These are phyloP conservation scores for Microcebus ravelobensis DNA, from an alignment of 2,113 vertebrate genomes.

Conservation along the genomic window DNA sequence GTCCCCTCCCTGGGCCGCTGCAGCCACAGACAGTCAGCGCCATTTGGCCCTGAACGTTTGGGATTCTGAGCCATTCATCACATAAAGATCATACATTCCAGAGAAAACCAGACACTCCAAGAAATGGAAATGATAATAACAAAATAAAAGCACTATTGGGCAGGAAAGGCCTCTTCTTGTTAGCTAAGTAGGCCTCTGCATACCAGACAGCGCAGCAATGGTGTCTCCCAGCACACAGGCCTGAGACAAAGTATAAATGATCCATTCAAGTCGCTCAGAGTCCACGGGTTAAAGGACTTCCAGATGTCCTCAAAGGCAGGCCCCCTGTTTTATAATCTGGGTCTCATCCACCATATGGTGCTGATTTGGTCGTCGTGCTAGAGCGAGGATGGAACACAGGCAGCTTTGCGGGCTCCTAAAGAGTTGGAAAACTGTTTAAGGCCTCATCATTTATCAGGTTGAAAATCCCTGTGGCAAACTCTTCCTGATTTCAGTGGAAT, in stretches of 20 bases:
- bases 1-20: not conserved
- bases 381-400: constrained; percentile 29
- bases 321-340: constrained; percentile 30
- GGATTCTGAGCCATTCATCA: not conserved
- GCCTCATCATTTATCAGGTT: constrained; percentile 50
- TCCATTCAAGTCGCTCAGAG: constrained; percentile 41
- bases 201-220: not conserved
- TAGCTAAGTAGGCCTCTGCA: not conserved
- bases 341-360: constrained; percentile 71
- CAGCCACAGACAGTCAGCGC: not conserved
- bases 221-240: not conserved
- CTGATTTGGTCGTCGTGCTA: constrained; percentile 65
- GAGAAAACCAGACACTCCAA: not conserved
- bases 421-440: constrained; percentile 50
- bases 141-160: constrained; percentile 27
- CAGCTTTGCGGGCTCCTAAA: not conserved
- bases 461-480: not conserved
- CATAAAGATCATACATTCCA: constrained; percentile 24
- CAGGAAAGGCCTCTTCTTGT: not conserved
- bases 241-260: not conserved
- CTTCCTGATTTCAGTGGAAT: constrained; percentile 13
- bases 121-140: not conserved
- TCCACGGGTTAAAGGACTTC: constrained; percentile 64
- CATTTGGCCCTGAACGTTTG: not conserved
- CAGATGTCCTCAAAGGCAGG: constrained; percentile 72